phyloP scores from a whole-genome alignment of 1,140 invertebrate genomes.

The Nephila pilipes region DNA sequence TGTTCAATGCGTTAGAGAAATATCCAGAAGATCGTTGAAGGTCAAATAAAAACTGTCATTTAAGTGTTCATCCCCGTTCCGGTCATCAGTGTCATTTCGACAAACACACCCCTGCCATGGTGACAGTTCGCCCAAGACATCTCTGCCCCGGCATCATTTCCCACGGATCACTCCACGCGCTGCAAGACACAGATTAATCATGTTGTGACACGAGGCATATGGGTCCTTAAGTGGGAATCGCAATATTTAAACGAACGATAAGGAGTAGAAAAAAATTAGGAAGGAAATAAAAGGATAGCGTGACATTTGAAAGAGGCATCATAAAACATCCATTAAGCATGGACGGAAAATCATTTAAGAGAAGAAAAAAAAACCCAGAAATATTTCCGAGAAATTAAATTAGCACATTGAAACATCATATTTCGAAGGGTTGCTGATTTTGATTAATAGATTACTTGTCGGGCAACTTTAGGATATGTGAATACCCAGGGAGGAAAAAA shows the following conservation, averaged over 20 bases:
- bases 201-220: background rate
- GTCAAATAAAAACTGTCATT: background rate
- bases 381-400: conserved; percentile 8
- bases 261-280: background rate
- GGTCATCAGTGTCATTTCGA: background rate
- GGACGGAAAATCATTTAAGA: background rate
- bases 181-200: background rate
- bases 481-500: background rate
- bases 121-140: background rate
- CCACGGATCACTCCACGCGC: background rate
- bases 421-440: background rate
- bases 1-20: too few species aligned
- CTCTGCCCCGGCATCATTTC: background rate
- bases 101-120: background rate
- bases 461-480: background rate
- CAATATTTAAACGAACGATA: background rate
- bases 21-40: background rate
- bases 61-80: background rate
- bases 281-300: conserved; percentile 1
- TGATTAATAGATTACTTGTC: background rate
- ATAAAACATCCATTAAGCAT: background rate
- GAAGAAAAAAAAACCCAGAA: background rate
- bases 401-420: background rate
- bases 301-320: background rate
- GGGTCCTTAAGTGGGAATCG: background rate